Evolutionary conservation across 2,113 vertebrate genomes (phyloP).

Genomic region (Canis aureus): DNA sequence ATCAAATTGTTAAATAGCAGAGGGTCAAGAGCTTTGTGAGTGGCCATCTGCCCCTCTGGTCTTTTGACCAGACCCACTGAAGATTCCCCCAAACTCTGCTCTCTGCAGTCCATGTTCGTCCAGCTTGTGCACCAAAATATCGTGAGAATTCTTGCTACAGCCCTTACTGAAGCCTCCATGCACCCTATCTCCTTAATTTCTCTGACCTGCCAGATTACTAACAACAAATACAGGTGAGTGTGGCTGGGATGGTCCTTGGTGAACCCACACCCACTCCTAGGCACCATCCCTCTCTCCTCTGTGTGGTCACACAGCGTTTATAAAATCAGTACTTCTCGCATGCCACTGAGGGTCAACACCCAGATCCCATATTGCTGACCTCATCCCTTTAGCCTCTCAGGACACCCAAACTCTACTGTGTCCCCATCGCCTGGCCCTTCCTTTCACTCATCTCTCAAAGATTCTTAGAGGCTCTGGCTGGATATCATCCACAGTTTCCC

Average conservation of each 20-base stretch:
- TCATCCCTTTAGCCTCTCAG: background rate
- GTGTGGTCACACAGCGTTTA: background rate
- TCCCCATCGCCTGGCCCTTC: background rate
- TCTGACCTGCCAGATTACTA: background rate
- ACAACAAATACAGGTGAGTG: too few relatives aligned
- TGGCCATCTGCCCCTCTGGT: background rate
- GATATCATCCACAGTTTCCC: background rate
- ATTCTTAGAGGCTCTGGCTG: background rate
- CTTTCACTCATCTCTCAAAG: background rate
- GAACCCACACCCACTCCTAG: background rate
- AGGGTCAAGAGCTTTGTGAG: background rate
- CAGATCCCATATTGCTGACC: background rate
- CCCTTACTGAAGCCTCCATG: background rate
- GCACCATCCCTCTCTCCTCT: background rate
- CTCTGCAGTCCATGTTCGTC: background rate
- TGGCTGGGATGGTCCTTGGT: background rate
- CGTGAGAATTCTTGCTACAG: background rate
- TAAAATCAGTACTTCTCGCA: background rate
- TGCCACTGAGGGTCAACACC: background rate
- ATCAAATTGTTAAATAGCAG: background rate
- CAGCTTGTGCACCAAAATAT: background rate
- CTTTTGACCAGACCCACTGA: background rate
- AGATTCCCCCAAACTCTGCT: background rate
- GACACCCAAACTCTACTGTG: background rate
- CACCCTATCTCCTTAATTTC: background rate